A percentile compares a stretch with the other conserved stretches of the same genome.
Conservation (phyloP, 2,797 vertebrate species). For the Tapirus indicus region DNA sequence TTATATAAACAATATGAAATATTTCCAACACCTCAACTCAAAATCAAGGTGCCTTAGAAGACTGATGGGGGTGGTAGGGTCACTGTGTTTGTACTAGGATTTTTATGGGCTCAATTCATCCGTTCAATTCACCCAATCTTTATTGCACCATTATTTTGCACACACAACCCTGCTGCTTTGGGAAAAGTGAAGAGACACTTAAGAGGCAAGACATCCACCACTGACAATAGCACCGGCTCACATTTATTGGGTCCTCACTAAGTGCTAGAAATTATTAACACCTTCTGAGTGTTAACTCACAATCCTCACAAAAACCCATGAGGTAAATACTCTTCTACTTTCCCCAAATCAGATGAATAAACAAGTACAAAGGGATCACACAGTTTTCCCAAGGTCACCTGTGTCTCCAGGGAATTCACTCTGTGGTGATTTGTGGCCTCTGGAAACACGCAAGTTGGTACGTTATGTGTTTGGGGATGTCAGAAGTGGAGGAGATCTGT, state of each 20-base stretch:
- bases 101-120: neutral
- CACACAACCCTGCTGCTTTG: neutral
- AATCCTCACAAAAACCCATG: neutral
- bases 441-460: neutral
- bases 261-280: neutral
- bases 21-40: neutral
- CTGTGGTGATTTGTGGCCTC: neutral
- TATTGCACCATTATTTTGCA: neutral
- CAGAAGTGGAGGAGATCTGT: neutral
- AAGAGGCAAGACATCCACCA: neutral
- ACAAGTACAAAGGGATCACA: neutral
- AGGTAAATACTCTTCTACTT: neutral
- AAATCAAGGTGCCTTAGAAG: neutral
- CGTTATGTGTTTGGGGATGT: neutral
- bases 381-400: neutral
- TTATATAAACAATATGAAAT: neutral
- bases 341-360: neutral
- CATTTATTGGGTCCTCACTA: neutral
- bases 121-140: neutral
- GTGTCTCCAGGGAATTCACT: neutral
- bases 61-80: fast-evolving
- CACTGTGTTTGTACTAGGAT: neutral
- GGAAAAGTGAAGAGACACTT: neutral
- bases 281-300: neutral
- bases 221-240: neutral